Base-by-base conservation (phyloP, 2,113 vertebrate species). In the Alosa alosa region DNA sequence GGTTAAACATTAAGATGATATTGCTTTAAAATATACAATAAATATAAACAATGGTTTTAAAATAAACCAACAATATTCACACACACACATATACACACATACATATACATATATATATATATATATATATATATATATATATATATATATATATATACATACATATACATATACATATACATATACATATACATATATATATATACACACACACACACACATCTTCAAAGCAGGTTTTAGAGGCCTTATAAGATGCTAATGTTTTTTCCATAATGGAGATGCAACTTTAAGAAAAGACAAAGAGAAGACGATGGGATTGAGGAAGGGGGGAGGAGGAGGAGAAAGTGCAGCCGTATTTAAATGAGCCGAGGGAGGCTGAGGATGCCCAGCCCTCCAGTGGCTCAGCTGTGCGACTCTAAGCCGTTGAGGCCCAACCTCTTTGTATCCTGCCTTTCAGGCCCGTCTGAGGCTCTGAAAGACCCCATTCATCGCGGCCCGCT, bases 381-480 rank as follows among this genome's bases (percentile, higher is more conserved):
- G 31, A 31, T 55, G 75, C 92, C 91, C 89, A 93, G 91, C 91
- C 93, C 94, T 94, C 95, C 94, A 94, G 92, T 92, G 94, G 93
- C 94, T 94, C 94, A 94, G 95, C 94, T 95, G 94, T 95, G 94
- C 92, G 93, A 93, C 93, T 95, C 93, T 93, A 94, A 95, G 95
- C 94, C 93, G 93, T 94, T 94, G 94, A n/a, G n/a, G 94, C 94
- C 93, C 94, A 90, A 93, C 93, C 92, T 93, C 94, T 95, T 96
- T 96, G 95, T 96, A 94, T 95, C 93, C 93, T 94, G 94, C 93
- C 93, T 95, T 94, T 95, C 95, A 95, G 95, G 92, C 93, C 93
- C 94, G 94, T 95, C 94, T 95, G 93, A 94, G 93, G 91, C 94
- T 93, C 93, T 95, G 94, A 95, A 96, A 96, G 95, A 94, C 92